Evolutionary conservation across 1,140 invertebrate genomes (phyloP), one percentile per base, ranked within the genome.

Genomic region (Plodia interpunctella): DNA sequence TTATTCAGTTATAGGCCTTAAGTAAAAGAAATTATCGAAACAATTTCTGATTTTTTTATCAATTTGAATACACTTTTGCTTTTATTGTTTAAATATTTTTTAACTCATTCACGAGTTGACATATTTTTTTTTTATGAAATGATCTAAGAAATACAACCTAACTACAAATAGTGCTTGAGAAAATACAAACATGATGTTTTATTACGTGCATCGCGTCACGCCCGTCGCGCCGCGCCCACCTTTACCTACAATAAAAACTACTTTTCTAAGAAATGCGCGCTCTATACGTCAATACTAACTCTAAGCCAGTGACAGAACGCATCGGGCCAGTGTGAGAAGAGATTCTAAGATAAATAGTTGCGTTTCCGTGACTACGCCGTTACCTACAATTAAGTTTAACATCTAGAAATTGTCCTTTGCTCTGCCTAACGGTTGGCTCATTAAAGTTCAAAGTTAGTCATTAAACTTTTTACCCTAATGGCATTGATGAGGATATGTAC

Each of bases 331-430:
- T 44, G 38, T 44, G 38, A 44, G 38, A 44, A 44, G 13, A 3
- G 38, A 44, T 44, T 2, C 38, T 4, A 5, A 44, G 38, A 44
- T 44, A 44, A 44, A n/a, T 15, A 35, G 9, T 35, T 15, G 38
- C 38, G 38, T 44, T 44, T 44, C 38, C 38, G 38, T 44, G 38
- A 15, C 38, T 44, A 2, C 38, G 2, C 38, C 38, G 38, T 15
- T 44, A 44, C 13, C 38, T 15, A 44, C 38, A 44, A 44, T 44
- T 44, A 44, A 44, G 38, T 44, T 44, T 44, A 15, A n/a, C 38
- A 15, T 44, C 13, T 44, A 3, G 38, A 17, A 44, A 15, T 44
- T 44, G 38, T 44, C 38, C 38, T 44, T n/a, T 44, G 38, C n/a
- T 44, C 13, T 44, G 38, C 5, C 1, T 17, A 44, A 44, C 38